Evolutionary conservation across 2,888 invertebrate genomes (phyloP), one percentile per base, ranked within the genome.

Genomic region (Dendrolimus pini): DNA sequence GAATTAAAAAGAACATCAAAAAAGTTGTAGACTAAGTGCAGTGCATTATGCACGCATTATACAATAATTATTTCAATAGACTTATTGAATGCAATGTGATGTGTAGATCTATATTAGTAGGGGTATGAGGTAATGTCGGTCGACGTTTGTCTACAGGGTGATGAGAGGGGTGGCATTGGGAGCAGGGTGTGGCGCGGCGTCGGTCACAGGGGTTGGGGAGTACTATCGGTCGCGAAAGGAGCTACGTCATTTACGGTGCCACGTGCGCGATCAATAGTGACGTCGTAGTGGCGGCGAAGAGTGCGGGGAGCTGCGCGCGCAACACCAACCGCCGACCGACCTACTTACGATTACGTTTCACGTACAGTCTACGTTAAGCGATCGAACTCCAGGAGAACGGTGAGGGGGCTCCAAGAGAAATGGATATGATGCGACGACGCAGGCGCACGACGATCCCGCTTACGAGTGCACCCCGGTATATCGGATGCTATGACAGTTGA

Each of bases 261-360:
- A 89, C 88, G 88, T 88, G 89, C 82, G 59, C 84, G 87, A 90
- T 91, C 91, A 83, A 90, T 90, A 89, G 75, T 89, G 89, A 89
- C 89, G 89, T 89, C 78, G 83, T 76, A 75, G 78, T 71, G 69
- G 69, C 64, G 64, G 66, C 63, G 65, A 58, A 57, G 62, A 58
- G 62, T 57, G 66, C 57, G 65, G 62, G 61, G 65, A 67, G 61
- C 65, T 83, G 88, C 89, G 86, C 89, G 88, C 84, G 85, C 91
- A 80, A 62, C 69, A 60, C 62, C 70, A 60, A 64, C 71, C 70
- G 67, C 68, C 73, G 74, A 66, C 70, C 87, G 87, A 87, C 89
- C 86, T 85, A 89, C 82, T 89, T 89, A 83, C 78, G 74, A 75
- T 85, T 86, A 87, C 83, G 91, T 81, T 89, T 82, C 81, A 89